Evolutionary conservation across 2,888 invertebrate genomes (phyloP).

Genomic region (Drosophila vallismaia): DNA sequence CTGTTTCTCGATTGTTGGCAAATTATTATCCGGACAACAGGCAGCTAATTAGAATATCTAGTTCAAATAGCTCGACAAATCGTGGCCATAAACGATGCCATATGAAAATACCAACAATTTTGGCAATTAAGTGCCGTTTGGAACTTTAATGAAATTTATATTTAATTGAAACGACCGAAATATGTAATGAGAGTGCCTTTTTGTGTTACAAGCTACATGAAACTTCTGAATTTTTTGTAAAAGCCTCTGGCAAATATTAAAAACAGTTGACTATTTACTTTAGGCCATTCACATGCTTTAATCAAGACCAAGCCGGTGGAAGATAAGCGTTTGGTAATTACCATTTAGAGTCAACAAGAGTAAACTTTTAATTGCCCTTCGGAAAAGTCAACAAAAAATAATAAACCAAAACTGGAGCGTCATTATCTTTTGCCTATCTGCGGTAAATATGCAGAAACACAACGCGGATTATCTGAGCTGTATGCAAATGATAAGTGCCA

Average conservation of each 20-base stretch:
- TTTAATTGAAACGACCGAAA: slow-evolving; percentile 26
- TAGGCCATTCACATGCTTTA: slow-evolving; percentile 10
- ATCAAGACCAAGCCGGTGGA: slow-evolving; percentile 3
- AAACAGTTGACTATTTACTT: slow-evolving; percentile 19
- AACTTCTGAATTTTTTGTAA: not conserved
- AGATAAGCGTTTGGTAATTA: slow-evolving; percentile 50
- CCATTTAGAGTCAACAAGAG: slow-evolving; percentile 47
- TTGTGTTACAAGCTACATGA: slow-evolving; percentile 2
- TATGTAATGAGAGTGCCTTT: slow-evolving; percentile 15
- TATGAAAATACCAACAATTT: slow-evolving; percentile 5
- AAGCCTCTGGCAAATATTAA: slow-evolving; percentile 17
- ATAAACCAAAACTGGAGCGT: slow-evolving; percentile 41
- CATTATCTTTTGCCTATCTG: slow-evolving; percentile 30
- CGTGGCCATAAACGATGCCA: slow-evolving; percentile 6
- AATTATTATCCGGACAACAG: slow-evolving; percentile 37
- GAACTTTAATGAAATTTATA: slow-evolving; percentile 54
- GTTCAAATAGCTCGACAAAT: slow-evolving; percentile 41
- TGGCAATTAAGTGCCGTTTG: slow-evolving; percentile 32
- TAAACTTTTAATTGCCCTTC: slow-evolving; percentile 60
- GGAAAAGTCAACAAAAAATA: slow-evolving; percentile 37
- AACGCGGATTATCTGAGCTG: slow-evolving; percentile 52
- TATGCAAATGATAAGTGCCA: slow-evolving; percentile 51
- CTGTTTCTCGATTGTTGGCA: slow-evolving; percentile 44
- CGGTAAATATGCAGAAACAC: slow-evolving; percentile 14
- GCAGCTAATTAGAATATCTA: slow-evolving; percentile 58